Evolutionary conservation across 2,888 invertebrate species (phyloP), one percentile per base, ranked within the genome.

Genomic region (Sepioteuthis lessoniana): DNA sequence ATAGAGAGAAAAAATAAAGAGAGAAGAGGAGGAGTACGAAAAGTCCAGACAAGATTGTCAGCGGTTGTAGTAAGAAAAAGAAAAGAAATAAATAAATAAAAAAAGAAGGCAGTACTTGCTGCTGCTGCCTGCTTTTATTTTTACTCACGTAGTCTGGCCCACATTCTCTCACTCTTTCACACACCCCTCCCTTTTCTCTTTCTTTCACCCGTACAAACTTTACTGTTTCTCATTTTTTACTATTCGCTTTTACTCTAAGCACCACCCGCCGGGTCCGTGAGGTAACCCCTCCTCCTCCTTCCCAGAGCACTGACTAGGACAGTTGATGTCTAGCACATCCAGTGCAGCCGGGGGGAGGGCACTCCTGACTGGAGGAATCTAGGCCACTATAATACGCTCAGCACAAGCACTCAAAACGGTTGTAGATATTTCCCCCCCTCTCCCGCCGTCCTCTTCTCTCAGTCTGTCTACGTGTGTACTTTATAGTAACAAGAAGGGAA

Each of bases 241-340:
- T 76, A 76, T 76, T 76, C n/a, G 76, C 76, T 76, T 76, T 76
- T 76, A 76, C 76, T 76, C 76, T n/a, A 76, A 76, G 35, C 76
- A 76, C 76, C 76, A 76, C 76, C n/a, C 76, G 76, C 76, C 35
- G 76, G 35, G 76, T 76, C 76, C 76, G n/a, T 76, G n/a, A 76
- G n/a, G 76, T 13, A 76, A 35, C 10, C n/a, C 76, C 76, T 31
- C 60, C 31, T 7, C 76, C 35, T 76, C n/a, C 76, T 35, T 19
- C n/a, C 76, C 76, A n/a, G 76, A 76, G 76, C 35, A 76, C 76
- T n/a, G 76, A 76, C 76, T 76, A 76, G 76, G 76, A 76, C 76
- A 76, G 76, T 76, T n/a, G 76, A 76, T 76, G 76, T 76, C 76
- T 76, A 76, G 76, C 76, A 76, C 76, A 76, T n/a, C 76, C 76